Conservation (phyloP, 2,888 invertebrate genomes). For the Aphidoletes aphidimyza region DNA sequence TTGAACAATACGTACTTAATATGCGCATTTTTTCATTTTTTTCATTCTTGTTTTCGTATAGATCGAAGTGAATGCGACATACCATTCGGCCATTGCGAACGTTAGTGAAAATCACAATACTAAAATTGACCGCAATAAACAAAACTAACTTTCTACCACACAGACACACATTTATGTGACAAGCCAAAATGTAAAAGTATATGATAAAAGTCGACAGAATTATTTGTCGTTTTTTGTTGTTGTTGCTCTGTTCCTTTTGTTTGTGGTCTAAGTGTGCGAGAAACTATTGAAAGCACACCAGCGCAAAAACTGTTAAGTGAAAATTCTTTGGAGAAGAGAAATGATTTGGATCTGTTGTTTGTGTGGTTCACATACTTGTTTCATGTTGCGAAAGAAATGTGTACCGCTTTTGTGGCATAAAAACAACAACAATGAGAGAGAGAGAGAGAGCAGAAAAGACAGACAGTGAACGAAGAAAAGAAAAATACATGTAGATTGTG, state of each 20-base stretch:
- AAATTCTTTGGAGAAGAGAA: not conserved
- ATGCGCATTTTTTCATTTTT: not conserved
- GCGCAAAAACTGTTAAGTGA: not conserved
- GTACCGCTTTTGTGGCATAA: too few species aligned
- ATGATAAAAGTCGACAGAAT: too few species aligned
- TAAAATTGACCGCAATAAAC: not conserved
- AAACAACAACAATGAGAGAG: too few species aligned
- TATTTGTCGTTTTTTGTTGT: too few species aligned
- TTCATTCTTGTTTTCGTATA: not conserved
- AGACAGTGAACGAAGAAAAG: not conserved
- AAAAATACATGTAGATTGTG: not conserved
- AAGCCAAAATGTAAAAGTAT: too few species aligned
- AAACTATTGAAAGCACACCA: not conserved
- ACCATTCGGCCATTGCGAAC: not conserved
- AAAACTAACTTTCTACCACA: not conserved
- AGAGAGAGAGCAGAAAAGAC: too few species aligned
- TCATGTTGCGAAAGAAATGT: too few species aligned
- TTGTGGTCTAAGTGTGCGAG: too few species aligned
- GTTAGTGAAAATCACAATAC: not conserved
- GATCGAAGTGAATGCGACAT: not conserved
- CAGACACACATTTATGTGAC: too few species aligned
- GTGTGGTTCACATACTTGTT: not conserved
- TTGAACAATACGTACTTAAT: not conserved
- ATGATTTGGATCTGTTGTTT: slow-evolving; percentile 24
- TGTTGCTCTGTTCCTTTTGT: too few species aligned